Percentiles rank a stretch among this genome's conserved stretches.
phyloP scores from a whole-genome alignment of 2,113 vertebrate species.

The Neodontobutis hainanensis region DNA sequence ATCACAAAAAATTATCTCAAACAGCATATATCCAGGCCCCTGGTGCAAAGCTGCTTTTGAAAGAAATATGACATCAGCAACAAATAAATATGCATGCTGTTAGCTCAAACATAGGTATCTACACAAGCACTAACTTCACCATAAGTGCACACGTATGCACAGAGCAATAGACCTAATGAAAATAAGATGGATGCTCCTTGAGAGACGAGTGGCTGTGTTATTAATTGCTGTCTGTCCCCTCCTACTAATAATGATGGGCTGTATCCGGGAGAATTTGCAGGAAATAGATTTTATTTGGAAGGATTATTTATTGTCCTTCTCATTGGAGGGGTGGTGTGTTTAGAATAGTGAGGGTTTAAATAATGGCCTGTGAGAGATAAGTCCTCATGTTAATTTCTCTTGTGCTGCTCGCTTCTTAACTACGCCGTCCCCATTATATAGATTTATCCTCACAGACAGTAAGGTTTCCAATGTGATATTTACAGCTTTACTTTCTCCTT shows the following conservation, averaged over 20 bases:
- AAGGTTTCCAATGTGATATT: conserved; percentile 45
- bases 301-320: conserved; percentile 89
- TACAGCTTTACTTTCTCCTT: conserved; percentile 40
- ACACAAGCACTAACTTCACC: conserved; percentile 26
- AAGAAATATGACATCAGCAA: conserved; percentile 48
- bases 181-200: conserved; percentile 79
- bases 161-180: conserved; percentile 79
- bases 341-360: conserved; percentile 87
- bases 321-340: conserved; percentile 84
- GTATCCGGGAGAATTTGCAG: conserved; percentile 87
- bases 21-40: conserved; percentile 37
- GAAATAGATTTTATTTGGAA: conserved; percentile 90
- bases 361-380: conserved; percentile 86
- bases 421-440: conserved; percentile 81
- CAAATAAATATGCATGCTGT: conserved; percentile 54
- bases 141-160: conserved; percentile 52
- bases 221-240: conserved; percentile 88
- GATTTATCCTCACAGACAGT: conserved; percentile 54
- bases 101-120: conserved; percentile 32
- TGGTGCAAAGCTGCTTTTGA: conserved; percentile 50
- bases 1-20: conserved; percentile 67
- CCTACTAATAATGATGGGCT: conserved; percentile 87
- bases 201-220: conserved; percentile 81
- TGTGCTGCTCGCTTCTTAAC: conserved; percentile 80
- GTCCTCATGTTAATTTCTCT: conserved; percentile 92